Evolutionary conservation across 2,888 invertebrate species (phyloP).

Genomic region (Cephus pulcher): DNA sequence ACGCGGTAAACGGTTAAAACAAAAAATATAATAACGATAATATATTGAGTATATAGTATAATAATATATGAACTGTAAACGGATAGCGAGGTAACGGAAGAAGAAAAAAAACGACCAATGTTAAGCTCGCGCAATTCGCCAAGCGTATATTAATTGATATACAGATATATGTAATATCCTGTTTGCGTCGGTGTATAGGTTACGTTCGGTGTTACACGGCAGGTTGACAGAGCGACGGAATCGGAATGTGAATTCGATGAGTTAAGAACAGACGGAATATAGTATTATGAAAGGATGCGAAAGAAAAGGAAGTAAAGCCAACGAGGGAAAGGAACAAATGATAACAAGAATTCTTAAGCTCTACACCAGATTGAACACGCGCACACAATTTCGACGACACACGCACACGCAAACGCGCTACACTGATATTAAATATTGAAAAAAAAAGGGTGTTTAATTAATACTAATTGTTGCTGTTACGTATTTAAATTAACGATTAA

Average conservation of each 20-base stretch:
- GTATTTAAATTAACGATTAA: conserved; percentile 11
- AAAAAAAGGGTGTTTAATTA: conserved; percentile 8
- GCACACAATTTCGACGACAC: not conserved
- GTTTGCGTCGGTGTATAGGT: not conserved
- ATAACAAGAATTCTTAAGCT: too few relatives aligned
- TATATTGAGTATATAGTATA: conserved; percentile 34
- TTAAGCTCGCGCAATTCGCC: conserved; percentile 37
- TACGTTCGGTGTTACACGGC: too few relatives aligned
- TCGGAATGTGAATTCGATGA: too few relatives aligned
- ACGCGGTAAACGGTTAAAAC: conserved; percentile 35
- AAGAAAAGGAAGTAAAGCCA: not conserved
- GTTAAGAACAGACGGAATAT: too few relatives aligned
- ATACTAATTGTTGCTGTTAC: conserved; percentile 5
- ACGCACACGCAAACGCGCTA: conserved; percentile 6
- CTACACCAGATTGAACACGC: too few relatives aligned
- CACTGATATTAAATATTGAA: conserved; percentile 4
- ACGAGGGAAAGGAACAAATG: not conserved
- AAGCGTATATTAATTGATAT: conserved; percentile 28
- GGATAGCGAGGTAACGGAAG: conserved; percentile 15
- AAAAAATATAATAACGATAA: conserved; percentile 35
- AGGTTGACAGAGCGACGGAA: too few relatives aligned
- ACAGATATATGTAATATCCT: conserved; percentile 3
- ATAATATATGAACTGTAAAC: conserved; percentile 21
- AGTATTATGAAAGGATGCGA: too few relatives aligned
- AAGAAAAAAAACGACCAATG: conserved; percentile 46